Evolutionary conservation across 2,113 vertebrate genomes (phyloP).

Genomic region (Merops nubicus): DNA sequence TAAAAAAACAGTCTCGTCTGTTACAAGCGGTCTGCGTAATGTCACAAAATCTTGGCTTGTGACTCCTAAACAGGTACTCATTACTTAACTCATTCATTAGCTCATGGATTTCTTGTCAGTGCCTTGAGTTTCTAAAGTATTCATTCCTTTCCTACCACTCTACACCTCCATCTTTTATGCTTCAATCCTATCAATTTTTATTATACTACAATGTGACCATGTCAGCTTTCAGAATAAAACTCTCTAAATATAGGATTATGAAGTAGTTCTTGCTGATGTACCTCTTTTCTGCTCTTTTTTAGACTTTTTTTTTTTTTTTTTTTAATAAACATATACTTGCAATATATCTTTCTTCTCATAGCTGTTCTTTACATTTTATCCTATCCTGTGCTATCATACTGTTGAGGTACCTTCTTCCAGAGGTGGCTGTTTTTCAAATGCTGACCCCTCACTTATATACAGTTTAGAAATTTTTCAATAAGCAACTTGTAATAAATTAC

Average conservation of each 20-base stretch:
- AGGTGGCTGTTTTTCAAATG: neutral
- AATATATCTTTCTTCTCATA: neutral
- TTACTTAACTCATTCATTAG: slow-evolving; percentile 50
- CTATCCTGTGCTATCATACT: neutral
- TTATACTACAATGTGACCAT: neutral
- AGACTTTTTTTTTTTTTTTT: neutral
- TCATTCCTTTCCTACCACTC: neutral
- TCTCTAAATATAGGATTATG: neutral
- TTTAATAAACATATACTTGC: neutral
- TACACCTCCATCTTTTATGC: neutral
- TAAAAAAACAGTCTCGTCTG: no score
- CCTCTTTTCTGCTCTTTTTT: neutral
- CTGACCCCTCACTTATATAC: neutral
- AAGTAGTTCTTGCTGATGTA: neutral
- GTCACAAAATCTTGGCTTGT: neutral
- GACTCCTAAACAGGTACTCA: neutral
- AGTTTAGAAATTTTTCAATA: neutral
- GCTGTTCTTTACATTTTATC: neutral
- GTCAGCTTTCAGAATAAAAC: slow-evolving; percentile 29
- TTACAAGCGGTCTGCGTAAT: neutral
- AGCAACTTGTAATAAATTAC: neutral
- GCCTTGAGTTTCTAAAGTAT: slow-evolving; percentile 6
- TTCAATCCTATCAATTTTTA: slow-evolving; percentile 32
- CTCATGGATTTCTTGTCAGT: slow-evolving; percentile 40
- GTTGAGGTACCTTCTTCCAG: neutral